Conservation (phyloP, 2,797 vertebrate genomes). For the Eulemur coronatus region DNA sequence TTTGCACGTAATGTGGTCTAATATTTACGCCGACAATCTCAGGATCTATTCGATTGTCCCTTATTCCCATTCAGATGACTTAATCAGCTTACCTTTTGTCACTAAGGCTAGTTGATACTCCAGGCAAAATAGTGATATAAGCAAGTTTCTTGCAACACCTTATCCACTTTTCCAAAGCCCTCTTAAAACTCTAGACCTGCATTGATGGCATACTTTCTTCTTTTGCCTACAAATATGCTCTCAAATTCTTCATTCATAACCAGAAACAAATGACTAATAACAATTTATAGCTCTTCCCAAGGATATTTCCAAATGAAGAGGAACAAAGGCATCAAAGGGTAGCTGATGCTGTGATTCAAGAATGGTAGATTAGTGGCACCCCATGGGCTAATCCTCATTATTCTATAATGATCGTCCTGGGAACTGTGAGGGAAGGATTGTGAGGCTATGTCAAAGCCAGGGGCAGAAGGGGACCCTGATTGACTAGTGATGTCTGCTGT, state of each 20-base stretch:
- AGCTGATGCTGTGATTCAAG: neutral
- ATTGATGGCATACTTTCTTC: neutral
- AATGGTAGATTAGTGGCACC: neutral
- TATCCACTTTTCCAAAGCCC: neutral
- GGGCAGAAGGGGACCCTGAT: neutral
- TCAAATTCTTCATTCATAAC: neutral
- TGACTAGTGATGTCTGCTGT: neutral
- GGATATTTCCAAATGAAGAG: neutral
- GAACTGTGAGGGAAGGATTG: accelerated
- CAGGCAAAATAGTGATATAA: neutral
- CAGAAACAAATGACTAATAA: neutral
- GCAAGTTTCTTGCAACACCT: neutral
- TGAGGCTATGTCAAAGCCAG: neutral
- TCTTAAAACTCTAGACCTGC: neutral
- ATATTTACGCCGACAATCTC: neutral
- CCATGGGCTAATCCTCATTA: neutral
- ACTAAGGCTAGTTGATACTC: neutral
- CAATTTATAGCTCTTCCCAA: neutral
- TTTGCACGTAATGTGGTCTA: neutral
- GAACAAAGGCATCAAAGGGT: neutral
- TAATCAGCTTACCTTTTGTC: neutral
- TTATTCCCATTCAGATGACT: neutral
- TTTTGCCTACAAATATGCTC: neutral
- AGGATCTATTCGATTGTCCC: neutral
- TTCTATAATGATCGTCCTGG: neutral